Percentiles rank a stretch among this genome's conserved stretches.
Conservation (phyloP, 2,888 invertebrate genomes). For the Lissocephala sabroskyi region DNA sequence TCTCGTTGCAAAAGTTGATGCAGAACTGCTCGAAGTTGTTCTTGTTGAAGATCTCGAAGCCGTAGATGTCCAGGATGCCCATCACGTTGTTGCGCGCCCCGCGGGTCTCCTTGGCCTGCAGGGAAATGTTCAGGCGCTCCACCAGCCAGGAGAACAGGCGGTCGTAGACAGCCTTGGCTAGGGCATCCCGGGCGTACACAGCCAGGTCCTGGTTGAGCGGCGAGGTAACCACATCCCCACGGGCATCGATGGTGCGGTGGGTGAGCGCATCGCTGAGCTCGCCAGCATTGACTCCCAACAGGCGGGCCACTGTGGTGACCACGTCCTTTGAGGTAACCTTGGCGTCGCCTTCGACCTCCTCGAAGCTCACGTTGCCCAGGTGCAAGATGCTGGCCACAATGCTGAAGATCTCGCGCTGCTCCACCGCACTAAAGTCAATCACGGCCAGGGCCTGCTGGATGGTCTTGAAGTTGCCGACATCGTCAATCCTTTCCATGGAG, state of each 20-base stretch:
- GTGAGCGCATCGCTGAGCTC: conserved; percentile 83
- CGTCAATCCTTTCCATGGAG: conserved; percentile 73
- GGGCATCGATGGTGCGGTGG: conserved; percentile 89
- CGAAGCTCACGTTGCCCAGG: conserved; percentile 88
- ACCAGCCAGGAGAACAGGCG: conserved; percentile 94
- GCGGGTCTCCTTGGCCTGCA: conserved; percentile 77
- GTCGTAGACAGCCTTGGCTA: conserved; percentile 93
- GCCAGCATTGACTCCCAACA: conserved; percentile 81
- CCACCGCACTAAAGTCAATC: conserved; percentile 81
- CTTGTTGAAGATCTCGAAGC: conserved; percentile 92
- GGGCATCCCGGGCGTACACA: conserved; percentile 89
- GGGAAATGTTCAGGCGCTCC: conserved; percentile 82
- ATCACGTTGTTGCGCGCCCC: conserved; percentile 78
- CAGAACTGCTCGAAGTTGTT: conserved; percentile 91
- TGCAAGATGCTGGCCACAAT: conserved; percentile 90
- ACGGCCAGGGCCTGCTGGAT: conserved; percentile 84
- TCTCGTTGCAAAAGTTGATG: conserved; percentile 97
- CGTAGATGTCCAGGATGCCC: conserved; percentile 94
- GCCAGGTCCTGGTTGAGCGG: conserved; percentile 87
- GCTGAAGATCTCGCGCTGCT: conserved; percentile 83
- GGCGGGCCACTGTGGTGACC: conserved; percentile 79
- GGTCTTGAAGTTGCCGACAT: conserved; percentile 79
- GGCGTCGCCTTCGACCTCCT: conserved; percentile 81
- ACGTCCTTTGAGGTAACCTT: conserved; percentile 79
- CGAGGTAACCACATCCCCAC: conserved; percentile 86